Evolutionary conservation across 1,140 invertebrate species (phyloP).

Genomic region (Caenorhabditis tropicalis): DNA sequence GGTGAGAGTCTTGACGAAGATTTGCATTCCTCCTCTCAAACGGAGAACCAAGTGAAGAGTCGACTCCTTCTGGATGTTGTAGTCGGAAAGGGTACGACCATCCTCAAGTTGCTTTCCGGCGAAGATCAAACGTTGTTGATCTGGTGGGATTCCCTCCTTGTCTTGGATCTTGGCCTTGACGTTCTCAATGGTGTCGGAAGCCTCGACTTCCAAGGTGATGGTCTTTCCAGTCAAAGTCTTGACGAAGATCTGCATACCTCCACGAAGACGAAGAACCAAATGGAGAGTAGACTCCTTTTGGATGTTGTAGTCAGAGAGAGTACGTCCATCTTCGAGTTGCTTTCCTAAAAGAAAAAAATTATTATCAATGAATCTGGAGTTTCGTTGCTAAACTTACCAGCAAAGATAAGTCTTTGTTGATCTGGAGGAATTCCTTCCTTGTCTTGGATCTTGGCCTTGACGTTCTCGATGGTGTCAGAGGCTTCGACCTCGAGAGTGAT

Average conservation of each 20-base stretch:
- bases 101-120: constrained; percentile 44
- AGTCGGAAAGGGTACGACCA: constrained; percentile 42
- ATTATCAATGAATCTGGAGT: constrained; percentile 75
- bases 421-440: constrained; percentile 78
- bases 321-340: constrained; percentile 90
- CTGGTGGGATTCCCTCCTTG: constrained; percentile 75
- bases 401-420: constrained; percentile 81
- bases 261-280: constrained; percentile 74
- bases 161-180: constrained; percentile 77
- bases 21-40: constrained; percentile 59
- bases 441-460: constrained; percentile 88
- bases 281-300: constrained; percentile 81
- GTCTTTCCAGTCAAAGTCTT: constrained; percentile 75
- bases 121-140: constrained; percentile 28
- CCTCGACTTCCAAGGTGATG: constrained; percentile 75
- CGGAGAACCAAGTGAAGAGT: constrained; percentile 1
- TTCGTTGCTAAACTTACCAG: constrained; percentile 82
- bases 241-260: constrained; percentile 78
- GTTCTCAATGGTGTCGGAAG: constrained; percentile 51
- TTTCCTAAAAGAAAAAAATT: constrained; percentile 80
- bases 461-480: constrained; percentile 91
- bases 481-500: constrained; percentile 74
- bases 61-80: constrained; percentile 14
- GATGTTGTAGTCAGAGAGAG: constrained; percentile 90
- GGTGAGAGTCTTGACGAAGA: constrained; percentile 59